Evolutionary conservation across 2,113 vertebrate species (phyloP).

Genomic region (Pluvialis apricaria): DNA sequence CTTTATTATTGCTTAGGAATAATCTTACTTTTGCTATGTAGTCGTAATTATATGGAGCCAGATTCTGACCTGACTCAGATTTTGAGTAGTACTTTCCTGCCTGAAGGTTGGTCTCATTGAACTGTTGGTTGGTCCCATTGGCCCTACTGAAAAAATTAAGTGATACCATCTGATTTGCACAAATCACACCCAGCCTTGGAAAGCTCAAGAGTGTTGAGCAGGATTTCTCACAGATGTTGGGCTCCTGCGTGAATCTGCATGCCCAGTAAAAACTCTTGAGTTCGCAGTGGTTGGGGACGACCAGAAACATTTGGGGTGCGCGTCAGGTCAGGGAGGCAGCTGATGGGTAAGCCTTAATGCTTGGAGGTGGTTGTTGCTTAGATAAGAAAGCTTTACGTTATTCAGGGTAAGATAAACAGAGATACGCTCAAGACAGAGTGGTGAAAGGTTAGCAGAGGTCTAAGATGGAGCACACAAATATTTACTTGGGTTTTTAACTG

Average conservation of each 20-base stretch:
- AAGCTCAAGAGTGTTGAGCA: neutral
- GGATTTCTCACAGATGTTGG: neutral
- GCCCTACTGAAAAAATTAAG: neutral
- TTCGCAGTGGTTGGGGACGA: neutral
- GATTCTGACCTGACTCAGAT: neutral
- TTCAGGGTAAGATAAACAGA: constrained; percentile 18
- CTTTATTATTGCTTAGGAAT: neutral
- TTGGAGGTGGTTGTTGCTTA: neutral
- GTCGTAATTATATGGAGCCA: neutral
- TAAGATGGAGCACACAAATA: constrained; percentile 12
- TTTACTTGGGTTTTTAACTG: constrained; percentile 12
- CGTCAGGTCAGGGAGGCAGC: neutral
- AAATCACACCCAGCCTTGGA: neutral
- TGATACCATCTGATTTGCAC: neutral
- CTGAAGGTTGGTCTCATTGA: neutral
- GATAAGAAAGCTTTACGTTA: neutral
- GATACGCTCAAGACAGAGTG: neutral
- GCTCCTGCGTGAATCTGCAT: neutral
- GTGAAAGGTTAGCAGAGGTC: constrained; percentile 12
- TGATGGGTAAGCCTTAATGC: neutral
- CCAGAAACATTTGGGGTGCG: neutral
- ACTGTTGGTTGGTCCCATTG: neutral
- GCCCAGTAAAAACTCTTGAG: neutral
- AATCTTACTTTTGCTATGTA: neutral
- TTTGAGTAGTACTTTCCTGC: neutral